Conservation (phyloP, 2,888 invertebrate species). For the Tinea semifulvella region DNA sequence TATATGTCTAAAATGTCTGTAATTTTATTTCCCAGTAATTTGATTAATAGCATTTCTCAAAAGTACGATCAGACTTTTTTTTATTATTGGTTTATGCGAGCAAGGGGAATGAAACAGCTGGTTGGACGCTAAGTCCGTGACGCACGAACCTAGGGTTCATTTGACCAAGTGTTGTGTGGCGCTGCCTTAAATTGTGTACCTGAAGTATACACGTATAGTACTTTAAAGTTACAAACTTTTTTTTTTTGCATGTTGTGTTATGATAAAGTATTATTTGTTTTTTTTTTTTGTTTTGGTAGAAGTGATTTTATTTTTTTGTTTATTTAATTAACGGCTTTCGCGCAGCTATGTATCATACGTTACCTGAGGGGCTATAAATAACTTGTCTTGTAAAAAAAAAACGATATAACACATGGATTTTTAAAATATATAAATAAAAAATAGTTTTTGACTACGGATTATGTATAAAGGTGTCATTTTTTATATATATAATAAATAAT, state of each 20-base stretch:
- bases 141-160: no score
- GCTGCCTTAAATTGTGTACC: slow-evolving; percentile 1
- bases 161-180: no score
- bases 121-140: no score
- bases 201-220: background rate
- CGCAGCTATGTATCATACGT: slow-evolving; percentile 59
- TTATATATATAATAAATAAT: no score
- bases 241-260: slow-evolving; percentile 4
- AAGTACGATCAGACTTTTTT: no score
- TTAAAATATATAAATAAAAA: slow-evolving; percentile 2
- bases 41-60: no score
- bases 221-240: slow-evolving; percentile 7
- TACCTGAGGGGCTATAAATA: slow-evolving; percentile 48
- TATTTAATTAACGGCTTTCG: slow-evolving; percentile 42
- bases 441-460: slow-evolving; percentile 20
- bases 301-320: slow-evolving; percentile 10
- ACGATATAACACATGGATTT: slow-evolving; percentile 10
- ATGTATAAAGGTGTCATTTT: no score
- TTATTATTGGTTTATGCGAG: no score
- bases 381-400: slow-evolving; percentile 23
- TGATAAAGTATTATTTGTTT: background rate
- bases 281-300: slow-evolving; percentile 7
- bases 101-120: no score
- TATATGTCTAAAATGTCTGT: no score
- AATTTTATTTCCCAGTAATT: no score